Base-by-base conservation (phyloP, 2,797 vertebrate species). In the Anguilla obscura region DNA sequence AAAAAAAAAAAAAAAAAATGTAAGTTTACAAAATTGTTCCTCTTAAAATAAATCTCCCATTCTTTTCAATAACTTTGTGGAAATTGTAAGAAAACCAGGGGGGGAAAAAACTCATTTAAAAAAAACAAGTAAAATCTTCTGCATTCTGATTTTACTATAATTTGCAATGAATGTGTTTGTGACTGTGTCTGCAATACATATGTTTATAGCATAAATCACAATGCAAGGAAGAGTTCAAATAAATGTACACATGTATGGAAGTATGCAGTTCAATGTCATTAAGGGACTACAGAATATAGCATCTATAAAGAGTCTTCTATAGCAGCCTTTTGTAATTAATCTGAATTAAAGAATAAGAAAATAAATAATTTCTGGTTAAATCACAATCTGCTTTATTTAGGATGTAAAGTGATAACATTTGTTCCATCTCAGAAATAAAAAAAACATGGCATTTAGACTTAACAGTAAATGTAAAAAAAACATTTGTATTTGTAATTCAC, bases 301-400 rank as follows among this genome's bases (percentile, higher is more conserved):
- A 48, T 50, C 7, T 48, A 8, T 33, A 9, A 36, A 71, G 14
- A 45, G 36, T 80, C 7, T 1, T 18, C 21, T 40, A 21, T 18
- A 80, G 16, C 45, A 82, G 40, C 45, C 50, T 7, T 82, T 48
- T 82, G 24, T 16, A 82, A 82, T 48, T 82, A 82, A 48, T 50
- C 45, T 50, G n/a, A 82, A 82, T 82, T 50, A 82, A 79, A 79
- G 33, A 40, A 36, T 3, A 50, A 50, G 45, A 50, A 82, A 48
- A 21, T 24, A 10, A 7, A 48, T 82, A 0, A 9, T 50, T 50
- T 24, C 79, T 3, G 21, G 33, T 16, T 87, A 84, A 89, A 88
- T 89, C 91, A 94, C 91, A 91, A 33, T 93, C 90, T 90, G 89
- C 88, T 94, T 94, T 95, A 94, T 94, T 95, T 89, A 86, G 27